These are phyloP conservation scores for Ormyrus rosae DNA, from an alignment of 2,888 invertebrate genomes.

Conservation along the genomic window DNA sequence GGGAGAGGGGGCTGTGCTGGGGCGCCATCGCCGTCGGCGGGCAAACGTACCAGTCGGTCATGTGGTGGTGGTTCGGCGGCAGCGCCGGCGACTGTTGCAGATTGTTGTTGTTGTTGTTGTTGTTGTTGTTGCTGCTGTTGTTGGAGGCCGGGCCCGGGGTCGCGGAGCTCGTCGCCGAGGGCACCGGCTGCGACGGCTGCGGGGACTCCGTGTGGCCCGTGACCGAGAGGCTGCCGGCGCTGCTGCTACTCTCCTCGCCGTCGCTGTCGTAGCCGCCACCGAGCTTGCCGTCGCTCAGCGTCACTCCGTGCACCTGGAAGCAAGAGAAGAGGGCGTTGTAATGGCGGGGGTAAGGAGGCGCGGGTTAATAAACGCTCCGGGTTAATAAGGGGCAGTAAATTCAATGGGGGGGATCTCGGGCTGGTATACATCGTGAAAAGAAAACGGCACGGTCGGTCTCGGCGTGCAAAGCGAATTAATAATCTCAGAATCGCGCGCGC, in stretches of 20 bases:
- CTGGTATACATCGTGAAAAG: constrained; percentile 5
- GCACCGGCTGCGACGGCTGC: constrained; percentile 79
- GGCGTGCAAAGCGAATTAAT: constrained; percentile 47
- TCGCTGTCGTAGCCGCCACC: constrained; percentile 89
- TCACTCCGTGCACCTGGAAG: constrained; percentile 81
- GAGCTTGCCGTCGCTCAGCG: constrained; percentile 77
- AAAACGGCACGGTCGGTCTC: not conserved
- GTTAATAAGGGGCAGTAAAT: constrained; percentile 14
- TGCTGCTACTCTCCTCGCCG: constrained; percentile 90
- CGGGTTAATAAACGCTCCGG: constrained; percentile 1
- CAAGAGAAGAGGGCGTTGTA: not conserved
- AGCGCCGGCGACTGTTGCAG: constrained; percentile 24
- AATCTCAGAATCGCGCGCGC: constrained; percentile 31
- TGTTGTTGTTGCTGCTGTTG: constrained; percentile 64
- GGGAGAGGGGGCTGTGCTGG: constrained; percentile 79
- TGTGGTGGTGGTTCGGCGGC: constrained; percentile 76
- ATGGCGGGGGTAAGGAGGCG: not conserved
- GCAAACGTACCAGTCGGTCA: constrained; percentile 89
- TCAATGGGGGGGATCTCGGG: not conserved
- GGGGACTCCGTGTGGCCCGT: constrained; percentile 76
- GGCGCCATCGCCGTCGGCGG: constrained; percentile 80
- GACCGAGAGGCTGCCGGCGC: constrained; percentile 85
- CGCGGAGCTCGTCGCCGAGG: constrained; percentile 67
- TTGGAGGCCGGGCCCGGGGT: constrained; percentile 54
- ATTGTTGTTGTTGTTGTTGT: constrained; percentile 73